Evolutionary conservation across 30 jellyfish, hydroid and myxozoan genomes (phyloP), one percentile per base, ranked within the genome.

Genomic region (Pseudorhiza aurosa): DNA sequence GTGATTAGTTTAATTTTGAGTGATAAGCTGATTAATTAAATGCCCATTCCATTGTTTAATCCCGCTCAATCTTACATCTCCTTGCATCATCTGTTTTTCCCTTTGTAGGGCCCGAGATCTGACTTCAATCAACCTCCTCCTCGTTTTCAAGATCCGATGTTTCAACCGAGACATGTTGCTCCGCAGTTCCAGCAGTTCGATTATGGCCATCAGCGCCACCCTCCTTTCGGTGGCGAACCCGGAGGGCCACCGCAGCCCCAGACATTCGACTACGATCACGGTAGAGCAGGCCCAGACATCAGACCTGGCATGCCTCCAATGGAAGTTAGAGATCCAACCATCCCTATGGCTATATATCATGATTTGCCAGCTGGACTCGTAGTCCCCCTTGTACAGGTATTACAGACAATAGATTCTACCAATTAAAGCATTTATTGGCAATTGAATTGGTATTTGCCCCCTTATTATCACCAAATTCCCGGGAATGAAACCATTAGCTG

Each of bases 361-460:
- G 99, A 93, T 59, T 88, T 93, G 22, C 99, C 99, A 1, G 99
- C 99, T 17, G 99, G 99, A 5, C 94, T 93, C 1, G 64, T 93
- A 88, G 99, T 93, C 6, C 99, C 99, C 5, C 91, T 93, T 18
- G 81, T 93, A 25, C 86, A 93, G 94, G 99, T 92, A 75, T 1
- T 33, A 5, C 50, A 39, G n/a, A n/a, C n/a, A n/a, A n/a, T n/a
- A n/a, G n/a, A n/a, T n/a, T n/a, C n/a, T n/a, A n/a, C n/a, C n/a
- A n/a, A n/a, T n/a, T n/a, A n/a, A n/a, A n/a, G n/a, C n/a, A n/a
- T n/a, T n/a, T n/a, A n/a, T n/a, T n/a, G n/a, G n/a, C n/a, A n/a
- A n/a, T n/a, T n/a, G n/a, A n/a, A n/a, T n/a, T n/a, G n/a, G n/a
- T n/a, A n/a, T n/a, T n/a, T n/a, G n/a, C n/a, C n/a, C n/a, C n/a